Base-by-base conservation (phyloP, 2,888 invertebrate genomes). In the Hypselothyrea guttata region DNA sequence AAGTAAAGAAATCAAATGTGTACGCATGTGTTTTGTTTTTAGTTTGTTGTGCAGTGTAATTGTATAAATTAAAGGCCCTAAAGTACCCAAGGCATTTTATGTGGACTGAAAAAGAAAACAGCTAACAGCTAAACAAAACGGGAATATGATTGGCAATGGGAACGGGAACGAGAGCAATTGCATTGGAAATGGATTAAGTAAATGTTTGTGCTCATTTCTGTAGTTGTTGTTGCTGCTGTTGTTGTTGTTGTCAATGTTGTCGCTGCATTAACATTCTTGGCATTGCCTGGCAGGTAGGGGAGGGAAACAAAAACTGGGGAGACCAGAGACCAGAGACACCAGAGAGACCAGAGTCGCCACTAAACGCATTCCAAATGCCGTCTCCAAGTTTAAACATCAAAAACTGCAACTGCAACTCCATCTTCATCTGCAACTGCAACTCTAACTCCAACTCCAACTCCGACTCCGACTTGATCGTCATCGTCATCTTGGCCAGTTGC, bases 261-360 rank as follows among this genome's bases (percentile, higher is more conserved):
- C 38, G 41, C 53, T 78, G 86, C 87, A 87, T 87, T 86, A 86
- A 87, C 87, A 86, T 86, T 73, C 83, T 73, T 71, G 48, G 69
- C 83, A 83, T 74, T 71, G 54, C 64, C 59, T 54, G 7, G n/a
- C 2, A 1, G 11, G 34, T 9, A 15, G 16, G 8, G 13, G 5
- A 5, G 9, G 12, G 16, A 15, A 12, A 1, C 9, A 15, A 13
- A 7, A 16, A 4, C 4, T 33, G n/a, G 31, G 47, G 40, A 30
- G 40, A 41, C 58, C 22, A 22, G 22, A 22, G 22, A 22, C 22
- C 22, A 22, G n/a, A n/a, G n/a, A n/a, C n/a, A n/a, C n/a, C n/a
- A n/a, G n/a, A n/a, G n/a, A n/a, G n/a, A 30, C 38, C 46, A 27
- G 52, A 51, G 60, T 66, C 47, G 52, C 71, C 71, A 76, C 77